Base-by-base conservation (phyloP, 2,888 invertebrate genomes). In the Osedax frankpressi region DNA sequence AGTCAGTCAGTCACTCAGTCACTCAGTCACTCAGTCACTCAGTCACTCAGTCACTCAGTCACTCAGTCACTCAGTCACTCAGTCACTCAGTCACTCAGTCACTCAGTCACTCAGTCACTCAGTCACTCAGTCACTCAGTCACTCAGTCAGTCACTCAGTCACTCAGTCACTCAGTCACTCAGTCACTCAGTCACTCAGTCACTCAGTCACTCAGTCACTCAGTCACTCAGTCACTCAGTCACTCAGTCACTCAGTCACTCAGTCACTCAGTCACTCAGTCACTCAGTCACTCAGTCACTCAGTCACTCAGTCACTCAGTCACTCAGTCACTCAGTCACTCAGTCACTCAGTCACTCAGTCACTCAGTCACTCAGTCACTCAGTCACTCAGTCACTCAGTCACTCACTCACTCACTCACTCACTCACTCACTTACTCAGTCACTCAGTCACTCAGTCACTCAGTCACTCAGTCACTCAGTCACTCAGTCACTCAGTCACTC, bases 1-100 rank as follows among this genome's bases (percentile, higher is more conserved):
- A 69, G 30, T 72, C 74, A 73, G 60, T 65, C 71, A 75, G 63
- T 70, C 71, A 68, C 71, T 75, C 75, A 72, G 62, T 74, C 72
- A 75, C 72, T 72, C 71, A 68, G 30, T 75, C 74, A 72, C 60
- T 71, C 71, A 75, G 63, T 75, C 74, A 73, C 65, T 75, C 74
- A 75, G 59, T 75, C 71, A 59, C 74, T 73, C 73, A 65, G 60
- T 73, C 72, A 59, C 44, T 72, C 70, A 65, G 72, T 73, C 70
- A 63, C 44, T 73, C 72, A 65, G 28, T 70, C 73, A 59, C 72
- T 73, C 74, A 67, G 30, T 75, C 73, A 63, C 71, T 73, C 73
- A 73, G 68, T 75, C 73, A 65, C 65, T 75, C 75, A 70, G 60
- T 75, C 72, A 29, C 68, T 71, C 63, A 60, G 30, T 62, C 68